Conservation (phyloP, 2,888 invertebrate genomes). For the Linyphia triangularis region DNA sequence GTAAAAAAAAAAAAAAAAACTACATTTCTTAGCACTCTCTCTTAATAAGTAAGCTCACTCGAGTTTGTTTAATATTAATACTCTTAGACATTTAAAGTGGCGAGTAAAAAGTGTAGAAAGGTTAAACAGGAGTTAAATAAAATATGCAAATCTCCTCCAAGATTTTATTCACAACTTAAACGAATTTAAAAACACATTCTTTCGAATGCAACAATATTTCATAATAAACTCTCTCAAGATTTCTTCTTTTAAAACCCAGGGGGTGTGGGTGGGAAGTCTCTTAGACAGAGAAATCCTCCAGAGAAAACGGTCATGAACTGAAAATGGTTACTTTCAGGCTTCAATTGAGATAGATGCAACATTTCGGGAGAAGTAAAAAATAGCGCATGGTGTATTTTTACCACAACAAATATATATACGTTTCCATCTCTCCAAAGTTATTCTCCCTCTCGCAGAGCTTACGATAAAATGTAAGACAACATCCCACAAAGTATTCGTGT, state of each 20-base stretch:
- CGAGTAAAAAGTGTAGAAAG: too few relatives aligned
- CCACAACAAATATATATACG: slow-evolving; percentile 66
- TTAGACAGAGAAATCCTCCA: neutral
- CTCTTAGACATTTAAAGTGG: too few relatives aligned
- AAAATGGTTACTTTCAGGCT: slow-evolving; percentile 70
- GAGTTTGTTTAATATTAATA: too few relatives aligned
- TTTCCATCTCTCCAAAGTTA: slow-evolving; percentile 61
- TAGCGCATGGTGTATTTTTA: slow-evolving; percentile 62
- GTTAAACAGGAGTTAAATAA: neutral
- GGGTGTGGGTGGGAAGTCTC: neutral
- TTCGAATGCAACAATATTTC: slow-evolving; percentile 65
- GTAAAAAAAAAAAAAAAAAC: too few relatives aligned
- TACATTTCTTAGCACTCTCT: too few relatives aligned
- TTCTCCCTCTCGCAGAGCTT: slow-evolving; percentile 15
- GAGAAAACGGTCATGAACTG: slow-evolving; percentile 59
- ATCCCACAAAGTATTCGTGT: slow-evolving; percentile 67
- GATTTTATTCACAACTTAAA: slow-evolving; percentile 50
- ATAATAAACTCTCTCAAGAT: slow-evolving; percentile 69
- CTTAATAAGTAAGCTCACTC: too few relatives aligned
- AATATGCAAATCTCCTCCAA: slow-evolving; percentile 18
- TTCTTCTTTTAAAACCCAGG: slow-evolving; percentile 37
- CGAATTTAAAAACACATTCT: slow-evolving; percentile 37
- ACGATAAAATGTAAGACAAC: slow-evolving; percentile 72
- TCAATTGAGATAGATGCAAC: slow-evolving; percentile 72
- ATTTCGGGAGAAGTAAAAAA: slow-evolving; percentile 42